Evolutionary conservation across 2,113 vertebrate species (phyloP).

Genomic region (Falcunculus frontatus): DNA sequence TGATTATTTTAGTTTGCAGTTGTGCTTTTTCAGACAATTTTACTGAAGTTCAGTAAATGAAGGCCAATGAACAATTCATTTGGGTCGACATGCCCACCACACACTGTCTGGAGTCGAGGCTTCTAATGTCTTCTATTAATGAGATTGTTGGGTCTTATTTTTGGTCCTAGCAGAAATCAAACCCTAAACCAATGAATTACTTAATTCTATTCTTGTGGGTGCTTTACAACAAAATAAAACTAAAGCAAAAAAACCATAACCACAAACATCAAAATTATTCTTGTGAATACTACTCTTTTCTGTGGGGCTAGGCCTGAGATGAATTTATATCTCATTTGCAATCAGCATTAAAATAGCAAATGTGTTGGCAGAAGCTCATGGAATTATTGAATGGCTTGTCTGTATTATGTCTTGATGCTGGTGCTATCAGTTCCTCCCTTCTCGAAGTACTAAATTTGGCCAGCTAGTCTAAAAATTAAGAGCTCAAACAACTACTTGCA

Average conservation of each 20-base stretch:
- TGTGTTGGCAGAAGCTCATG: not conserved
- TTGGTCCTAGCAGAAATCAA: not conserved
- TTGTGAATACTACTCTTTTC: not conserved
- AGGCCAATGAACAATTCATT: not conserved
- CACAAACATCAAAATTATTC: not conserved
- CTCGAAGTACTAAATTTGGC: constrained; percentile 1
- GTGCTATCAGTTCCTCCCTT: constrained; percentile 23
- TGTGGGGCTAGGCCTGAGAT: not conserved
- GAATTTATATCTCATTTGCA: not conserved
- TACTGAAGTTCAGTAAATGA: not conserved
- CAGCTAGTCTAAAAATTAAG: constrained; percentile 12
- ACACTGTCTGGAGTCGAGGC: not conserved
- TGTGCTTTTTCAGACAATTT: not conserved
- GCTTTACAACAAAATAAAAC: not conserved
- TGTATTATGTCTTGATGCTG: not conserved
- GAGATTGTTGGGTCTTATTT: not conserved
- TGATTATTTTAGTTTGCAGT: not conserved
- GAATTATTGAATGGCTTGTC: constrained; percentile 5
- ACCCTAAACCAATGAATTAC: not conserved
- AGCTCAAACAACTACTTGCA: not conserved
- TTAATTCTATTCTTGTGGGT: not conserved
- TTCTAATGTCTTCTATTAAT: not conserved
- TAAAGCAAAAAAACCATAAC: not conserved
- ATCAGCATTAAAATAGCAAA: constrained; percentile 37
- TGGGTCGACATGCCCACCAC: not conserved